Evolutionary conservation across 2,797 vertebrate genomes (phyloP).

Genomic region (Benthosema pterotum): DNA sequence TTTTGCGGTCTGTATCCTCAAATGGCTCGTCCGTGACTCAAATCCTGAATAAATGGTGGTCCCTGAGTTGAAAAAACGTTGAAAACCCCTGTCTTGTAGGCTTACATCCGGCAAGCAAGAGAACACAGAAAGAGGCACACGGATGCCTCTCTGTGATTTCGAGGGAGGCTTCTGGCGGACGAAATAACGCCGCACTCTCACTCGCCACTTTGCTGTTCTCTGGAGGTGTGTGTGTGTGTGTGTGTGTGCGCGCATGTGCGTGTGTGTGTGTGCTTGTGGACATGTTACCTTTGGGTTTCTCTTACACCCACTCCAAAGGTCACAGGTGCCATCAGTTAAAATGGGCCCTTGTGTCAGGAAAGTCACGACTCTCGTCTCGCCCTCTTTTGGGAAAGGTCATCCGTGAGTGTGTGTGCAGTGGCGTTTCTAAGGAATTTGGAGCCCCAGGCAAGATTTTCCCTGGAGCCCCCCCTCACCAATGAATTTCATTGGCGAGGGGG

Average conservation of each 20-base stretch:
- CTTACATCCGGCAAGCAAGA: slow-evolving; percentile 32
- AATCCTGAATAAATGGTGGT: too few species aligned
- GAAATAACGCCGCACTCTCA: slow-evolving; percentile 1
- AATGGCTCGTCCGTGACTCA: too few species aligned
- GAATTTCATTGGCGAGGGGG: too few species aligned
- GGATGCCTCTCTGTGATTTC: slow-evolving; percentile 25
- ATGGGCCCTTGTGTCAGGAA: slow-evolving; percentile 26
- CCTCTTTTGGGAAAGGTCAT: slow-evolving; percentile 35
- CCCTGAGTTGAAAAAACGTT: too few species aligned
- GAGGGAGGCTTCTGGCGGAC: background rate
- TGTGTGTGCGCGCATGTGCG: background rate
- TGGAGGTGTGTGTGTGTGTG: slow-evolving; percentile 2
- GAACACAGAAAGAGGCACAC: slow-evolving; percentile 7
- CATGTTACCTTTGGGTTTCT: background rate
- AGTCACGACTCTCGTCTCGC: slow-evolving; percentile 33
- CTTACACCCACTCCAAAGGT: slow-evolving; percentile 48
- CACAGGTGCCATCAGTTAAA: slow-evolving; percentile 12
- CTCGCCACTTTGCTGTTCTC: slow-evolving; percentile 6
- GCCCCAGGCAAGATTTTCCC: too few species aligned
- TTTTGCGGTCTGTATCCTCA: too few species aligned
- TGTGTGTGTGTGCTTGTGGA: slow-evolving; percentile 12
- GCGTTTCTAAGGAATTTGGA: too few species aligned
- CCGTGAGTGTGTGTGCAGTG: background rate
- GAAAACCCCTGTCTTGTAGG: slow-evolving; percentile 45
- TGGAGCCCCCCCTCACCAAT: too few species aligned